Percentiles rank a stretch among this genome's conserved stretches.
Evolutionary conservation across 64 coral and sea anemone species (phyloP).

Genomic region (Cladopsammia gracilis): DNA sequence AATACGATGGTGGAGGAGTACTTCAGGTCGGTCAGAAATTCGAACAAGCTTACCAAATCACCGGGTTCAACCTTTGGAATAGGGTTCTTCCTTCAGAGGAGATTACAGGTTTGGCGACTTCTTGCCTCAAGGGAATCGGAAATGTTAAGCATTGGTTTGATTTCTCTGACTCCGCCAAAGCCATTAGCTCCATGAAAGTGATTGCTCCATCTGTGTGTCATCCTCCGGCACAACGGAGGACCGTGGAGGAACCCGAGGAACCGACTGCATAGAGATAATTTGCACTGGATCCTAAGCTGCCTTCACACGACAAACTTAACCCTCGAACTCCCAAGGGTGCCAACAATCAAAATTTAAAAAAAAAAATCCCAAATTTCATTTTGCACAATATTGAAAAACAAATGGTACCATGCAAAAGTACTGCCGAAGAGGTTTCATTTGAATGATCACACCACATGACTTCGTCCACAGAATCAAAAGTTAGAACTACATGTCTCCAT

Average conservation of each 20-base stretch:
- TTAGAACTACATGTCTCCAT: no score
- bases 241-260: background rate
- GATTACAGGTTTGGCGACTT: background rate
- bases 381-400: no score
- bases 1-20: background rate
- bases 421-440: no score
- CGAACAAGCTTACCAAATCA: background rate
- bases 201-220: background rate
- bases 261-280: no score
- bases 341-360: no score
- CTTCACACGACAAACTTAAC: no score
- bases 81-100: background rate
- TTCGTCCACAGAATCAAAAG: no score
- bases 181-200: background rate
- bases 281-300: no score
- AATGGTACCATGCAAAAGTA: no score
- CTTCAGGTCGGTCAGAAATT: background rate
- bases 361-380: no score
- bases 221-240: background rate
- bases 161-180: background rate
- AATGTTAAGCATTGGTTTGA: constrained; percentile 18
- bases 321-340: no score
- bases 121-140: background rate
- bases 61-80: constrained; percentile 17
- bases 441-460: no score